Conservation (phyloP, 1,140 invertebrate genomes). For the Scaptodrosophila lebanonensis region DNA sequence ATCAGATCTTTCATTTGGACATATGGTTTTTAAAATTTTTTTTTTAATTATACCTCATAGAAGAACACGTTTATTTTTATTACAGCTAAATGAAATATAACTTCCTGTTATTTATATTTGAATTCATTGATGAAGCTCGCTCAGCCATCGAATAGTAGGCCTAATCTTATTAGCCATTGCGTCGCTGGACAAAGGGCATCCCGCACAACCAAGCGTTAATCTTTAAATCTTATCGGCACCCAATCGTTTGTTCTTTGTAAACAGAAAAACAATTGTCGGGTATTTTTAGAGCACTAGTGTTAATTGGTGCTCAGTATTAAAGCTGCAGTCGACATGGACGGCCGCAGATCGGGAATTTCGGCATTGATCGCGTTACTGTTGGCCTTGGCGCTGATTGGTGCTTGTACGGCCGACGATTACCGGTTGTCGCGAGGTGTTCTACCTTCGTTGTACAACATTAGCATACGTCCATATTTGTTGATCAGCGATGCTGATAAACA, state of each 20-base stretch:
- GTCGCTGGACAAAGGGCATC: too few relatives aligned
- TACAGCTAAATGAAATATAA: too few relatives aligned
- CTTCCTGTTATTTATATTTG: too few relatives aligned
- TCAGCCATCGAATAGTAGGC: too few relatives aligned
- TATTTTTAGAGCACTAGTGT: not conserved
- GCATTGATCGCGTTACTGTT: slow-evolving; percentile 15
- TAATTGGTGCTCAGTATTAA: slow-evolving; percentile 22
- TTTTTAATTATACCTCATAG: too few relatives aligned
- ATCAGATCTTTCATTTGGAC: too few relatives aligned
- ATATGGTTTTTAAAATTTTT: too few relatives aligned
- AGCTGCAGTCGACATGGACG: slow-evolving; percentile 30
- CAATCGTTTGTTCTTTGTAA: not conserved
- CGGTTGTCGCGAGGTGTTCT: slow-evolving; percentile 35
- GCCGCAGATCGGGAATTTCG: not conserved
- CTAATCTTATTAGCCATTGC: too few relatives aligned
- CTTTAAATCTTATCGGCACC: too few relatives aligned
- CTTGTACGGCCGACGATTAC: slow-evolving; percentile 24
- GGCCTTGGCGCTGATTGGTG: slow-evolving; percentile 10
- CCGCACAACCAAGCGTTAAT: too few relatives aligned
- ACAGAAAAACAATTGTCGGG: not conserved
- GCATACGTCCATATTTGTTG: slow-evolving; percentile 80
- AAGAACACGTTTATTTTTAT: too few relatives aligned
- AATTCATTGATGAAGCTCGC: too few relatives aligned
- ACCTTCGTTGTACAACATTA: slow-evolving; percentile 82
- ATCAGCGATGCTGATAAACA: slow-evolving; percentile 77